Evolutionary conservation across 1,140 invertebrate genomes (phyloP), one percentile per base, ranked within the genome.

Genomic region (Aphidius gifuensis): DNA sequence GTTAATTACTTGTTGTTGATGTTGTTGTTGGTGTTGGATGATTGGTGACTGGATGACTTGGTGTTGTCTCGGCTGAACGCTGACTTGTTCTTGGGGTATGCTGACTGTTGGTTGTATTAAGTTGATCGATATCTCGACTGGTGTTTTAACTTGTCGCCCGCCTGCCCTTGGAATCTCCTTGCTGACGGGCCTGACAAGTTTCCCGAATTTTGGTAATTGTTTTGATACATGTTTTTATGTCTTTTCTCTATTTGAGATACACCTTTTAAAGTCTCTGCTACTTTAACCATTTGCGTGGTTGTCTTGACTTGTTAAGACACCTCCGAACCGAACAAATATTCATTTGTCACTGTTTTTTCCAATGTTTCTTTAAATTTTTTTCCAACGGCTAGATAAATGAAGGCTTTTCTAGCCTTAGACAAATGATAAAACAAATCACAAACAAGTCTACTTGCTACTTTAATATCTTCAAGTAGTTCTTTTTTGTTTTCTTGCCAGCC

Each of bases 141-240:
- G 62, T 53, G 46, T 60, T 8, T 16, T 62, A 43, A 39, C 47
- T 64, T 5, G 62, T 51, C 45, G 62, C 59, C 0, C 62, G 54
- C 40, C 62, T 50, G 23, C 32, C 60, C 32, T 50, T 56, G 46
- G 9, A 47, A 16, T 16, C 16, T 16, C 16, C 16, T 16, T 16
- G 16, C 16, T 16, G 16, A 16, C 16, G 16, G 16, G 16, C 16
- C 16, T 16, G 16, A 16, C 16, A 16, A 16, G 16, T 16, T 16
- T 16, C 16, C 16, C 60, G 50, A 56, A 57, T 60, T 40, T 39
- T 54, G 58, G 32, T 9, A 51, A 62, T 64, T 67, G 62, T 60
- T 62, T 55, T 43, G 8, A 0, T 8, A 4, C 11, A 42, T 47
- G 42, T n/a, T 6, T 4, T 43, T 11, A 44, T 1, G 44, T 11